Base-by-base conservation (phyloP, 2,888 invertebrate species). In the Lasiommata megera region DNA sequence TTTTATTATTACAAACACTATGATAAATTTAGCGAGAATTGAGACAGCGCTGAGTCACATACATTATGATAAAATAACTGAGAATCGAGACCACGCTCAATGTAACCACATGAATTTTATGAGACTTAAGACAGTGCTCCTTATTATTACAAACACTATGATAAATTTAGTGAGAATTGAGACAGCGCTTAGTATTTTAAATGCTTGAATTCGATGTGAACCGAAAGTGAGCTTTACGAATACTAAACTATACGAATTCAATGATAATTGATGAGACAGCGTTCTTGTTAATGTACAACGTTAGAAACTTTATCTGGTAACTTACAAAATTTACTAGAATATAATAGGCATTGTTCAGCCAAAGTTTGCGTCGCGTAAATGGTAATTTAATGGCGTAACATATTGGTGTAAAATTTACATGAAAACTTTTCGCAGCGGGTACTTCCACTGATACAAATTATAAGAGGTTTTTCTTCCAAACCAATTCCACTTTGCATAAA, bases 351-450 rank as follows among this genome's bases (percentile, higher is more conserved):
- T 44, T 44, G 28, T 28, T 29, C 28, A 6, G 28, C 5, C 28
- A 29, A 44, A 44, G 14, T 44, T 44, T 44, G 9, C 14, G 11
- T 16, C 28, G 29, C 29, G 44, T 29, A 44, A 44, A 29, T 29
- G 44, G 29, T 6, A 44, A 44, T 44, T 44, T 29, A 12, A 44
- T n/a, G 44, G 28, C 14, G 44, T 29, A 44, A 44, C 44, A 44
- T 43, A 44, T 16, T 44, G 12, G 8, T 29, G 14, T 44, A 43
- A 43, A 43, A 29, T 44, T 44, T 44, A 44, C 44, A 44, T 29
- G 14, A 14, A 28, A 29, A 44, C 44, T 44, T 44, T 44, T 14
- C 44, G 9, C n/a, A 29, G 44, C 16, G 11, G 44, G 14, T 14
- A 14, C 29, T 9, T 44, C 28, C 28, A 28, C n/a, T 12, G 44